Evolutionary conservation across 1,140 invertebrate genomes (phyloP), one percentile per base, ranked within the genome.

Genomic region (Aphaenogaster rudis): DNA sequence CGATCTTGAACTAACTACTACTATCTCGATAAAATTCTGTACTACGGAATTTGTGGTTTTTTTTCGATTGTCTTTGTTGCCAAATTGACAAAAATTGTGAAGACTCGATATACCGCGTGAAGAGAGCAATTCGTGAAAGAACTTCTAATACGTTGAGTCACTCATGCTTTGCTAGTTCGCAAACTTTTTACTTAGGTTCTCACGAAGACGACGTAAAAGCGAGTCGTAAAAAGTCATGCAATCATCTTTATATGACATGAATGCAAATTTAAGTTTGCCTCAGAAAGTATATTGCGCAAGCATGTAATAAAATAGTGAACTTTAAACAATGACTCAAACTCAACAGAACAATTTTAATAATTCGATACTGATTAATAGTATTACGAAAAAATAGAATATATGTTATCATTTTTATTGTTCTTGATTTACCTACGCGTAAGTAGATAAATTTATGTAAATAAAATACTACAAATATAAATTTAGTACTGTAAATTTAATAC

Each of bases 151-250:
- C 21, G 17, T 71, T 42, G 42, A 28, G 64, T 81, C 63, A 57
- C 48, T 71, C 63, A 52, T 80, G 63, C 45, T 42, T 50, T 52
- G 45, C 77, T 52, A 69, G 57, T 85, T 85, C 42, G 11, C 57
- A 48, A 85, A 85, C 82, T 85, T 85, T 85, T 86, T 57, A 82
- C 66, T 82, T 71, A 86, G 63, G 3, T 28, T 66, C 15, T 84
- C 39, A 36, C 78, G 39, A 85, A 77, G 59, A 78, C 45, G 36
- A 57, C 59, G 48, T 77, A 85, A 76, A 76, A 48, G 54, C 8
- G 17, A 74, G 45, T 63, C 57, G 57, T 78, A 85, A 85, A 85
- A 85, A 85, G 71, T 77, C 21, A 3, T 50, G 82, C 82, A 78
- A 85, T 85, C 72, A 78, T 63, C 45, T 77, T 77, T 74, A 76